Evolutionary conservation across 2,888 invertebrate species (phyloP), one percentile per base, ranked within the genome.

Genomic region (Spilosoma lubricipeda): DNA sequence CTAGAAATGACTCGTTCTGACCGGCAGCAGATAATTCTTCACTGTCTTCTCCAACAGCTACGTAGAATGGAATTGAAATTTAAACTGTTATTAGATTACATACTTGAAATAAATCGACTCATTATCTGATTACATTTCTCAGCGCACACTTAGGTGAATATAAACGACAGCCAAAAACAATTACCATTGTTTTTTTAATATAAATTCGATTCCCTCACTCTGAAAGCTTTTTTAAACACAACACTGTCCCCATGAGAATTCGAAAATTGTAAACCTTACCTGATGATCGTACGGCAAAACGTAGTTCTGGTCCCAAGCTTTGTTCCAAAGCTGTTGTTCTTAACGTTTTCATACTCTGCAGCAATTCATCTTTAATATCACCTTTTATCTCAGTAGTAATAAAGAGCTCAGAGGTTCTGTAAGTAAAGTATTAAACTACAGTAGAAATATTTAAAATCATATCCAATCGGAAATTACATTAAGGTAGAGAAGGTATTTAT

Each of bases 1-100:
- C 98, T 5, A 98, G 94, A 77, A 97, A 96, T 0, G 98, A 98
- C 77, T 97, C 97, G 92, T 98, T 98, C 93, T 98, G 98, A 0
- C 98, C 98, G 0, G 98, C 98, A 7, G 98, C 97, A 0, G 98
- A 98, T 20, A 98, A 93, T 70, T 98, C 98, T 76, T 97, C 97
- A 13, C 97, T 97, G 90, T 98, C 98, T 93, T 98, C 98, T 8
- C 97, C 97, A 66, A 98, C 96, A 23, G 97, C 98, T 89, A 95
- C 11, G 7, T 36, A 39, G 7, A 69, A 2, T n/a, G 9, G 13
- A 52, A 13, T 33, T 30, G 2, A 33, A n/a, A n/a, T n/a, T n/a
- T n/a, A 52, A 68, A 48, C 45, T 15, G 4, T 30, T 30, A 20
- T 1, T 20, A 42, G 33, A 48, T 45, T 45, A 45, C 7, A 45